Base-by-base conservation (phyloP, 2,888 invertebrate genomes). In the Galerucella calmariensis region DNA sequence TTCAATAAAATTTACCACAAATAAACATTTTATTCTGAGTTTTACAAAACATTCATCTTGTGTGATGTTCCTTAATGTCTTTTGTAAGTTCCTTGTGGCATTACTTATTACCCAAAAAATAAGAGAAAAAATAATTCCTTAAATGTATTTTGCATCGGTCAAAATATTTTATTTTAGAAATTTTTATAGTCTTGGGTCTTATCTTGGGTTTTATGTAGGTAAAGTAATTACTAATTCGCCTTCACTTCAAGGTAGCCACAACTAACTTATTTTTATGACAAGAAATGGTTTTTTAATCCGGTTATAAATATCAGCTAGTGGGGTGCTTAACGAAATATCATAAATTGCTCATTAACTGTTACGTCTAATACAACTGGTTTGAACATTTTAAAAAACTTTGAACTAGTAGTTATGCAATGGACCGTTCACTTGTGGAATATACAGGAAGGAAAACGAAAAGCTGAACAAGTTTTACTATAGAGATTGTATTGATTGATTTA, bases 181-280 rank as follows among this genome's bases (percentile, higher is more conserved):
- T 44, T 63, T 63, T 44, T 16, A n/a, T n/a, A n/a, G n/a, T n/a
- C n/a, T n/a, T n/a, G n/a, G n/a, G n/a, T n/a, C 10, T 44, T 9
- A 16, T 44, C 63, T 63, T 63, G 41, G 14, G 11, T 44, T 16
- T 63, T 44, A 63, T 44, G 44, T 63, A 16, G 16, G 14, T 10
- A 10, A 11, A 16, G n/a, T 44, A 63, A 44, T 62, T 63, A 63
- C 63, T 63, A 63, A 63, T 63, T 41, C n/a, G 63, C 63, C 44
- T 63, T 63, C 63, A 44, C 10, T 44, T 63, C 63, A 63, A 63
- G 63, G 63, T 63, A 63, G 63, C 14, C 16, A 16, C 63, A 44
- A 14, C 16, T 44, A 63, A 12, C 44, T n/a, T 3, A 63, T 62
- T 62, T 62, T 62, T 62, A 27, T 61, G n/a, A 62, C 62, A 62